Evolutionary conservation across 2,113 vertebrate species (phyloP).

Genomic region (Lampris incognitus): DNA sequence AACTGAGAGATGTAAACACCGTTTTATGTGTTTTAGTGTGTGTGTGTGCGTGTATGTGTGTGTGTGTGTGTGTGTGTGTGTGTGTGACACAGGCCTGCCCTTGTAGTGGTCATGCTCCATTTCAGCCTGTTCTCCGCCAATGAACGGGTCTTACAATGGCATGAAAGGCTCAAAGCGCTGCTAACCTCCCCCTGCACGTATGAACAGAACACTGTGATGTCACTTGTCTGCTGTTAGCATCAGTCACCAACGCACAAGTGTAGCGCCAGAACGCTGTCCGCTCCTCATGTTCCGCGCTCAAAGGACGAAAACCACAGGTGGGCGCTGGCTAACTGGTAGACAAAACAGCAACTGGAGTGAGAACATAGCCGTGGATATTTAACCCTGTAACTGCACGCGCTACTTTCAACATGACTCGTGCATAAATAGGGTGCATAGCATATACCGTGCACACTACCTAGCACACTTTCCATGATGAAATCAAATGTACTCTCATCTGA

Average conservation of each 20-base stretch:
- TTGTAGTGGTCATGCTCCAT: slow-evolving; percentile 41
- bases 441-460: too few species aligned
- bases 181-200: slow-evolving; percentile 3
- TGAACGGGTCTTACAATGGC: slow-evolving; percentile 29
- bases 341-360: too few species aligned
- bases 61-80: background rate
- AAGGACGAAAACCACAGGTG: too few species aligned
- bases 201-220: background rate
- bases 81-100: slow-evolving; percentile 34
- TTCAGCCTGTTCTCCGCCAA: slow-evolving; percentile 19
- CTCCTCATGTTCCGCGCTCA: background rate
- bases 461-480: too few species aligned
- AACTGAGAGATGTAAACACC: background rate
- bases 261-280: background rate
- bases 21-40: slow-evolving; percentile 4
- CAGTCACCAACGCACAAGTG: background rate
- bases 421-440: too few species aligned
- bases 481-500: too few species aligned
- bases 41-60: background rate
- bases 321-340: too few species aligned
- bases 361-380: too few species aligned
- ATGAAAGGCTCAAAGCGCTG: slow-evolving; percentile 29
- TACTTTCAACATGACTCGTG: too few species aligned
- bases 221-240: slow-evolving; percentile 25
- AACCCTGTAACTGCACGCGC: too few species aligned